A percentile compares a stretch with the other conserved stretches of the same genome.
phyloP scores from a whole-genome alignment of 2,113 vertebrate species.

The Hippolais icterina region DNA sequence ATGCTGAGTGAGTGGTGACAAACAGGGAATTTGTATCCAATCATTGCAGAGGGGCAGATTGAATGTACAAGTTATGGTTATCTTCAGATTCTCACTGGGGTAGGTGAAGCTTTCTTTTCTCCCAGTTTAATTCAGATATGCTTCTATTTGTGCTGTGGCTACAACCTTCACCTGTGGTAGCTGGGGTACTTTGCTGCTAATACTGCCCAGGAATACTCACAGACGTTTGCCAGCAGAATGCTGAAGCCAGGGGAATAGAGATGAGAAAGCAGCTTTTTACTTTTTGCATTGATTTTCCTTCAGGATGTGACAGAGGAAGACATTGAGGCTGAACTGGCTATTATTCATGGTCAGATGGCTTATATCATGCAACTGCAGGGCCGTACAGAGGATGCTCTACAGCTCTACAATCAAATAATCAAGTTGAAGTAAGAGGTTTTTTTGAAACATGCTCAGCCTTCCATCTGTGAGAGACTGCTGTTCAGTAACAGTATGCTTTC shows the following conservation, averaged over 20 bases:
- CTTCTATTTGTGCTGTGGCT: neutral
- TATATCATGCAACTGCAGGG: conserved; percentile 93
- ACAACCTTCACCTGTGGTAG: neutral
- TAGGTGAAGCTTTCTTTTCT: neutral
- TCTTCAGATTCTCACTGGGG: neutral
- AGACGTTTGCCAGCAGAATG: neutral
- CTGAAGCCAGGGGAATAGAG: neutral
- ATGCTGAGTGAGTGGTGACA: neutral
- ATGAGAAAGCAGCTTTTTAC: neutral
- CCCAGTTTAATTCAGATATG: neutral
- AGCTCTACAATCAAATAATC: conserved; percentile 99
- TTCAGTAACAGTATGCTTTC: neutral
- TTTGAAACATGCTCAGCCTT: neutral
- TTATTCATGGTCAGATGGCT: conserved; percentile 99
- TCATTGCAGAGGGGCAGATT: neutral
- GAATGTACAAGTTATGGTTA: neutral
- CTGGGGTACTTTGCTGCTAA: neutral
- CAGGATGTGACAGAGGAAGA: conserved; percentile 97
- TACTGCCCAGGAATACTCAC: neutral
- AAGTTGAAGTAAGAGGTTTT: conserved; percentile 88
- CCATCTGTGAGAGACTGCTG: neutral
- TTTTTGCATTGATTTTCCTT: neutral
- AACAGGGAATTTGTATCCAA: neutral
- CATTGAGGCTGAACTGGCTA: conserved; percentile 89
- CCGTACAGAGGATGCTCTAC: conserved; percentile 89